Percentiles rank a stretch among this genome's conserved stretches.
Evolutionary conservation across 2,797 vertebrate genomes (phyloP).

Genomic region (Sitta carolinensis): DNA sequence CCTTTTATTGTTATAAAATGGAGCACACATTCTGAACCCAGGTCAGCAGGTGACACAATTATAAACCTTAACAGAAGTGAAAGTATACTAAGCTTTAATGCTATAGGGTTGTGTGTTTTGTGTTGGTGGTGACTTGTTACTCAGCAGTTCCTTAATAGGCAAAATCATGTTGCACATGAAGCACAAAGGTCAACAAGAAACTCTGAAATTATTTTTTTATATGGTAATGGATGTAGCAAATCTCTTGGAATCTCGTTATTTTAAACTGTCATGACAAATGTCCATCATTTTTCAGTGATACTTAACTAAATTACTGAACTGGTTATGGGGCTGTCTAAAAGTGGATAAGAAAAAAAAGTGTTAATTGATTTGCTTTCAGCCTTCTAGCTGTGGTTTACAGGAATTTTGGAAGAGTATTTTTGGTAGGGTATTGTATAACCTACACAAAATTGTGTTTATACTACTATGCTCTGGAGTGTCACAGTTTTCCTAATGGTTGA

Average conservation of each 20-base stretch:
- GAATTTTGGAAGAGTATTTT: neutral
- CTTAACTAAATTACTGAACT: neutral
- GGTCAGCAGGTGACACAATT: neutral
- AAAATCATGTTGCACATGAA: neutral
- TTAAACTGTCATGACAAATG: neutral
- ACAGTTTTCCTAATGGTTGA: neutral
- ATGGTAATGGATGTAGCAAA: rapidly evolving
- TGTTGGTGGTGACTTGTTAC: neutral
- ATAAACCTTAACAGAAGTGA: neutral
- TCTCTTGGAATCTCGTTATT: neutral
- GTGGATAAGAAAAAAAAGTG: neutral
- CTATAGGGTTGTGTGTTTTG: neutral
- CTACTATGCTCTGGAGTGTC: neutral
- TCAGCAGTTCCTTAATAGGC: neutral
- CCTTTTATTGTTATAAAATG: neutral
- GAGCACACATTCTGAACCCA: neutral
- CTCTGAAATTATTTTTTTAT: neutral
- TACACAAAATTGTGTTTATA: neutral
- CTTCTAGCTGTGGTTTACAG: neutral
- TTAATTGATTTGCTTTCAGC: neutral
- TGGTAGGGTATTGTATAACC: neutral
- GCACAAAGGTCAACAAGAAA: neutral
- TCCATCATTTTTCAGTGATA: neutral
- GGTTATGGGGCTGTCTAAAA: neutral
- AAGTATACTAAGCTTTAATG: neutral